Evolutionary conservation across 2,113 vertebrate species (phyloP).

Genomic region (Halichoerus grypus): DNA sequence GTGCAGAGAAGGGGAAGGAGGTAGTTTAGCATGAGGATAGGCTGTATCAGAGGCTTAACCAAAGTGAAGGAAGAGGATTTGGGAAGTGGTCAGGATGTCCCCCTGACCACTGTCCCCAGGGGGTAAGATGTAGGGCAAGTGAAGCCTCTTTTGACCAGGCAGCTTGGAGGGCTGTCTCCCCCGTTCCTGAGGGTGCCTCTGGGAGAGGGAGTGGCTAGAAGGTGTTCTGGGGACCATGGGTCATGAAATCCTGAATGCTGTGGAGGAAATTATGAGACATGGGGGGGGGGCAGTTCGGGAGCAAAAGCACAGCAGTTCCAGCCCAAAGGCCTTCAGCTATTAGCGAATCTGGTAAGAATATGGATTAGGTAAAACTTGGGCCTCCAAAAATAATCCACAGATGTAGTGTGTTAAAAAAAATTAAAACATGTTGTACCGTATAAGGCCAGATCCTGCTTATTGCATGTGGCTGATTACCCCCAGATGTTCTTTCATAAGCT

Average conservation of each 20-base stretch:
- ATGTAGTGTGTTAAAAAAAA: slow-evolving; percentile 64
- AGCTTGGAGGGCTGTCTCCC: background rate
- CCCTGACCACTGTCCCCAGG: background rate
- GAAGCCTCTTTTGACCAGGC: background rate
- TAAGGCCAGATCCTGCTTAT: slow-evolving; percentile 52
- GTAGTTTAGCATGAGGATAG: background rate
- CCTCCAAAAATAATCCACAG: slow-evolving; percentile 61
- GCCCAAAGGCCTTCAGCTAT: background rate
- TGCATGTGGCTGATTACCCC: slow-evolving; percentile 58
- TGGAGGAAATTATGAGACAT: background rate
- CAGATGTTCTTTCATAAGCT: slow-evolving; percentile 68
- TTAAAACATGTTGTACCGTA: slow-evolving; percentile 67
- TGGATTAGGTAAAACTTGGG: slow-evolving; percentile 58
- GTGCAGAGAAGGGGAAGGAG: background rate
- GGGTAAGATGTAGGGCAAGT: background rate
- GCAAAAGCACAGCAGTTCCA: background rate
- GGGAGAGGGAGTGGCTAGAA: background rate
- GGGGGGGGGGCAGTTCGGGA: background rate
- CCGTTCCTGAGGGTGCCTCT: background rate
- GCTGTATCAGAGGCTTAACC: background rate
- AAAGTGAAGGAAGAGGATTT: background rate
- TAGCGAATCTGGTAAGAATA: slow-evolving; percentile 65
- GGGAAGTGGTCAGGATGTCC: background rate
- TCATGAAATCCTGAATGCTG: background rate
- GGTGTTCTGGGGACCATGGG: background rate